A percentile compares a stretch with the other conserved stretches of the same genome.
These are phyloP conservation scores for Mola mola DNA, from an alignment of 2,113 vertebrate genomes.

Conservation along the genomic window DNA sequence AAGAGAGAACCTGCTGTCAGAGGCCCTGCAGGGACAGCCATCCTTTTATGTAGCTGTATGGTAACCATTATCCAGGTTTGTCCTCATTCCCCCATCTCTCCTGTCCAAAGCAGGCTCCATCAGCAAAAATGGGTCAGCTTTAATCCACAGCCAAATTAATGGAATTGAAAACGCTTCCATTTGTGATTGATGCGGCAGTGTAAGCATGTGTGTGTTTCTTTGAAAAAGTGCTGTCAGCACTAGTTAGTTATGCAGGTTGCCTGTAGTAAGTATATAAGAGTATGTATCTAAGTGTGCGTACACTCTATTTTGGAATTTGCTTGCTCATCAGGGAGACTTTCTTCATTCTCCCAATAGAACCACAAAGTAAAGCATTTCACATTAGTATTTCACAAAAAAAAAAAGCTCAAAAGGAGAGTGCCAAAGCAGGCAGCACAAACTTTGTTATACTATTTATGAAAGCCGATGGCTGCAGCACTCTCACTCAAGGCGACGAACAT, in stretches of 20 bases:
- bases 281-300: background rate
- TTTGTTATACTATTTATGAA: constrained; percentile 40
- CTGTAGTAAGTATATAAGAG: constrained; percentile 44
- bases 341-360: constrained; percentile 32
- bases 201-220: constrained; percentile 39
- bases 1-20: too few relatives aligned
- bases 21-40: too few relatives aligned
- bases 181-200: constrained; percentile 75
- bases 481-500: too few relatives aligned
- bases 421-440: constrained; percentile 2
- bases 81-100: constrained; percentile 55
- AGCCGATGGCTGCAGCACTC: background rate
- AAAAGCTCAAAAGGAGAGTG: background rate
- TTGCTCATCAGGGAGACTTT: constrained; percentile 40
- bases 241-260: constrained; percentile 68
- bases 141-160: constrained; percentile 81
- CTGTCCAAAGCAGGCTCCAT: constrained; percentile 71
- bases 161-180: constrained; percentile 75
- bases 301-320: constrained; percentile 25
- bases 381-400: constrained; percentile 30
- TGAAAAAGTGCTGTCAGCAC: constrained; percentile 55
- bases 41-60: constrained; percentile 51
- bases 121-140: constrained; percentile 80
- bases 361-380: constrained; percentile 58
- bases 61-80: constrained; percentile 51